Conservation (phyloP, 2,888 invertebrate species). For the Drosophila niveifrons region DNA sequence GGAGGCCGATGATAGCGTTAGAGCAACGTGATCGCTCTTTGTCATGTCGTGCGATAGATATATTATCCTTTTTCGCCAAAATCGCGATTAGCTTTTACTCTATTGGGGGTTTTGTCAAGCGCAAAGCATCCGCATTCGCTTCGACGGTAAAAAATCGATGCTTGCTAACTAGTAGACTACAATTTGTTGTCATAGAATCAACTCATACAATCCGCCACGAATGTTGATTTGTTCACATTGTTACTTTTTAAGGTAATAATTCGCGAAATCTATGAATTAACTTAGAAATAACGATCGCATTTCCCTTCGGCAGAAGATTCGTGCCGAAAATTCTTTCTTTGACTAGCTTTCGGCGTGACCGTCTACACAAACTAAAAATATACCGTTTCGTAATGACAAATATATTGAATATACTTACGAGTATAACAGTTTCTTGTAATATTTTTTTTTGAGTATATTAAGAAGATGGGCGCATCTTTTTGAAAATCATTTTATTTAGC, state of each 20-base stretch:
- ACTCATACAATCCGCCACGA: conserved; percentile 25
- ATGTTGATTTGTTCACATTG: conserved; percentile 38
- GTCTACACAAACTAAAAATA: background rate
- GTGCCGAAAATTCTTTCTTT: conserved; percentile 30
- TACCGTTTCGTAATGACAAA: background rate
- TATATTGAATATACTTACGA: background rate
- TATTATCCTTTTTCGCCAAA: conserved; percentile 1
- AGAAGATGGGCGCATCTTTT: background rate
- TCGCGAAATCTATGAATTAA: conserved; percentile 17
- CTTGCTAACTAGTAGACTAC: conserved; percentile 6
- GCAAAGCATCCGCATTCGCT: conserved; percentile 24
- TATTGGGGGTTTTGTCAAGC: conserved; percentile 2
- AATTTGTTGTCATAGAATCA: conserved; percentile 22
- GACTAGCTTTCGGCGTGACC: conserved; percentile 8
- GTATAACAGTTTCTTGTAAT: background rate
- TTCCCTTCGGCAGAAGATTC: conserved; percentile 6
- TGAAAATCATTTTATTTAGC: background rate
- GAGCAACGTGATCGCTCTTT: conserved; percentile 81
- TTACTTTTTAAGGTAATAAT: conserved; percentile 14
- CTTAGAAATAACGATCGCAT: conserved; percentile 19
- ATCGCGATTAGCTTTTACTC: conserved; percentile 1
- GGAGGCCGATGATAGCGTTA: conserved; percentile 74
- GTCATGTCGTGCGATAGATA: conserved; percentile 64
- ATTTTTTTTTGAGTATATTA: background rate
- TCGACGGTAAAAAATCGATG: conserved; percentile 51